phyloP scores from a whole-genome alignment of 2,888 invertebrate genomes.

The Ametastegia equiseti region DNA sequence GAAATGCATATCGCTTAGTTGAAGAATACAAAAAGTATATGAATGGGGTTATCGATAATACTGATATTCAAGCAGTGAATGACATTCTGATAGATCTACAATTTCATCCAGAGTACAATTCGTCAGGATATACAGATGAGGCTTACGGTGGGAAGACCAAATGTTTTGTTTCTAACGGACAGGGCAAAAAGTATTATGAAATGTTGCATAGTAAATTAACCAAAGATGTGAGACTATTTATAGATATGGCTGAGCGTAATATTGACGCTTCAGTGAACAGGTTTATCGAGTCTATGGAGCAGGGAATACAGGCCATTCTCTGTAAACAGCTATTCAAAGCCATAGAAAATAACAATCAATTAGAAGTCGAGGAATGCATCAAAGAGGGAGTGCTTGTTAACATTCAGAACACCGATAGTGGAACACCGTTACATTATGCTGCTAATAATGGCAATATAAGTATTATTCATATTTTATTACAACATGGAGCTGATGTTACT shows the following conservation, averaged over 20 bases:
- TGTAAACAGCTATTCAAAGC: not conserved
- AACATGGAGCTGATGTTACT: constrained; percentile 53
- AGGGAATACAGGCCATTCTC: not conserved
- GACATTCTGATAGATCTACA: not conserved
- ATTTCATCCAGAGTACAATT: not conserved
- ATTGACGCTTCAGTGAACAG: not conserved
- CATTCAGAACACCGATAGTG: constrained; percentile 45
- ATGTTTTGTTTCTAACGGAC: not conserved
- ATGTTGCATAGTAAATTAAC: not conserved
- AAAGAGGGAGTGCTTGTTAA: not conserved
- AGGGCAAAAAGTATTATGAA: not conserved
- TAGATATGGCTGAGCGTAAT: not conserved
- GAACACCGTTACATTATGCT: constrained; percentile 57
- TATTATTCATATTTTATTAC: constrained; percentile 51
- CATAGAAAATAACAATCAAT: constrained; percentile 6
- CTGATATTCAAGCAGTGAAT: not conserved
- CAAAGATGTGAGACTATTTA: not conserved
- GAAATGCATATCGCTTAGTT: not conserved
- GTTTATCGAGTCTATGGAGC: not conserved
- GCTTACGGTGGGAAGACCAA: not conserved
- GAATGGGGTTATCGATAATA: not conserved
- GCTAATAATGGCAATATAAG: constrained; percentile 49
- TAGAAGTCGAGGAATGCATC: constrained; percentile 5
- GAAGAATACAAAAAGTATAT: not conserved
- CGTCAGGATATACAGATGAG: not conserved